These are phyloP conservation scores for Sebastes jordani DNA, from an alignment of 2,797 vertebrate genomes.

Conservation along the genomic window DNA sequence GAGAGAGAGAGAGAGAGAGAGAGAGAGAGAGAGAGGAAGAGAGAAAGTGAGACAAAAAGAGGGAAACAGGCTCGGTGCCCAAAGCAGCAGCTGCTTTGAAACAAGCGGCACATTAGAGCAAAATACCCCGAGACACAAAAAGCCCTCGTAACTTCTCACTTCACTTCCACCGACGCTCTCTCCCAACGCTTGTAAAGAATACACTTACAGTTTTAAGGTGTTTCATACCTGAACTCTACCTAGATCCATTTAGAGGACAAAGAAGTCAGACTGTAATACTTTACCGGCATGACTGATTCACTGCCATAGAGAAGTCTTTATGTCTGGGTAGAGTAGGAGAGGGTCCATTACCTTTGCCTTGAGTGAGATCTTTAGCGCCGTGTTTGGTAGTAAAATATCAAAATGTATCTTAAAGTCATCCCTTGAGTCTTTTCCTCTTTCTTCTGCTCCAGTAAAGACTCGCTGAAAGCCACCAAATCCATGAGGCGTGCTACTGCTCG, in stretches of 20 bases:
- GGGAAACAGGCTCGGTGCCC: constrained; percentile 51
- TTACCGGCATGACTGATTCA: constrained; percentile 31
- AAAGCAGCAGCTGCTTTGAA: constrained; percentile 69
- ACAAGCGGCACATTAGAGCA: constrained; percentile 59
- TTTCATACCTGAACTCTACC: not conserved
- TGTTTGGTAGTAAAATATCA: not conserved
- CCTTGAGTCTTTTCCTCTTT: not conserved
- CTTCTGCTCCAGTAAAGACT: not conserved
- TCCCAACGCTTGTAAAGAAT: constrained; percentile 44
- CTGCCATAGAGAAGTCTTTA: constrained; percentile 21
- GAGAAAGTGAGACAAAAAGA: constrained; percentile 49
- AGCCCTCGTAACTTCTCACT: constrained; percentile 48
- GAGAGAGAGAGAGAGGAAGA: not conserved
- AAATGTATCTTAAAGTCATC: constrained; percentile 12
- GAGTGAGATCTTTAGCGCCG: constrained; percentile 21
- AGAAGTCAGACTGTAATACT: constrained; percentile 29
- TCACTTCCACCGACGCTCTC: constrained; percentile 14
- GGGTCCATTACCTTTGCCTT: constrained; percentile 40
- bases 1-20: not conserved
- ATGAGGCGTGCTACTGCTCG: not conserved
- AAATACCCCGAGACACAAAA: constrained; percentile 53
- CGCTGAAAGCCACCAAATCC: not conserved
- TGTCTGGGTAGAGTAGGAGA: constrained; percentile 6
- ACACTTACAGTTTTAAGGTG: constrained; percentile 26
- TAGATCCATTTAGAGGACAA: constrained; percentile 43